Percentiles rank a stretch among this genome's conserved stretches.
Conservation (phyloP, 2,888 invertebrate species). For the Thyatira batis region DNA sequence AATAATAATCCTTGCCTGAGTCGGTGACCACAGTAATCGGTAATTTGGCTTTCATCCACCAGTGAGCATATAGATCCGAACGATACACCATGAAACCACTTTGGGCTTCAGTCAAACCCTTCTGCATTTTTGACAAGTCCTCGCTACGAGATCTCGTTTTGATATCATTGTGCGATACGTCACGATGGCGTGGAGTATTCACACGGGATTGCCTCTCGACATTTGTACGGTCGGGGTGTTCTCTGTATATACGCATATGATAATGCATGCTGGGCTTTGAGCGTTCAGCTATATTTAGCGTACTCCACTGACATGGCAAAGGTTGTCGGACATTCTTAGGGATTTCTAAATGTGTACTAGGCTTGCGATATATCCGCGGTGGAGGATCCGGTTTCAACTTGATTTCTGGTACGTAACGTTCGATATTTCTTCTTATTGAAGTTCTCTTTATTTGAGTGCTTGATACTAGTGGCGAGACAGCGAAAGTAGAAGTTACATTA, state of each 20-base stretch:
- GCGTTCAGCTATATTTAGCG: slow-evolving; percentile 73
- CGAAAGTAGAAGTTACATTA: slow-evolving; percentile 76
- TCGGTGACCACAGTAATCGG: slow-evolving; percentile 84
- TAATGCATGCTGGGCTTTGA: slow-evolving; percentile 77
- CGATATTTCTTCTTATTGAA: slow-evolving; percentile 72
- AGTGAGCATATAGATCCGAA: slow-evolving; percentile 94
- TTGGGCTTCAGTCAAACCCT: slow-evolving; percentile 63
- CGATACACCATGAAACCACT: slow-evolving; percentile 85
- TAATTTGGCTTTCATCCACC: slow-evolving; percentile 95
- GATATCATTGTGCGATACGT: slow-evolving; percentile 41
- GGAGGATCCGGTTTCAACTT: slow-evolving; percentile 73
- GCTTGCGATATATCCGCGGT: slow-evolving; percentile 71
- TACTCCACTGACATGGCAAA: slow-evolving; percentile 73
- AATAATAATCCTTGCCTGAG: slow-evolving; percentile 83
- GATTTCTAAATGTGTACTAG: slow-evolving; percentile 71
- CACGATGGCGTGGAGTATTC: slow-evolving; percentile 62
- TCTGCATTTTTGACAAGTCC: slow-evolving; percentile 73
- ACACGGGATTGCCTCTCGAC: slow-evolving; percentile 56
- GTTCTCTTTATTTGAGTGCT: slow-evolving; percentile 77
- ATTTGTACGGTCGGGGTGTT: slow-evolving; percentile 48
- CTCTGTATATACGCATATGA: slow-evolving; percentile 77
- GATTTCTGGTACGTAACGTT: slow-evolving; percentile 68
- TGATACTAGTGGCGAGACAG: slow-evolving; percentile 70
- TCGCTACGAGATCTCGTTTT: slow-evolving; percentile 74
- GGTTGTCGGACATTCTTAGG: slow-evolving; percentile 75